Percentiles rank a stretch among this genome's conserved stretches.
These are phyloP conservation scores for Aspidiotus rigidus DNA, from an alignment of 2,888 invertebrate species.

Conservation along the genomic window DNA sequence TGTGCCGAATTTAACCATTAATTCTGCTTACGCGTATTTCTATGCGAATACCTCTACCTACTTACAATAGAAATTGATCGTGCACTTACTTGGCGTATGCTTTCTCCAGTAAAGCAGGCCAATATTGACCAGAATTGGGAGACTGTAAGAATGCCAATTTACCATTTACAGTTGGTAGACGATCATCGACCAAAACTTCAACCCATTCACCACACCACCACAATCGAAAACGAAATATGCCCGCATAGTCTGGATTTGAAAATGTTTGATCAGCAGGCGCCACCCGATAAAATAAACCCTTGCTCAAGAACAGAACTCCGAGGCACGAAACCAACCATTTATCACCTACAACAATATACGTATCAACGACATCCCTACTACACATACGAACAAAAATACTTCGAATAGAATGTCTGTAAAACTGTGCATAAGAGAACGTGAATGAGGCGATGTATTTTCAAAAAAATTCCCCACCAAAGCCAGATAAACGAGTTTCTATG, in stretches of 20 bases:
- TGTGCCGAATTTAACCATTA: too few relatives aligned
- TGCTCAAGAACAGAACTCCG: constrained; percentile 71
- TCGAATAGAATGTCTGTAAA: too few relatives aligned
- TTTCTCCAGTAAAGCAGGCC: constrained; percentile 83
- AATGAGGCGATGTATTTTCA: too few relatives aligned
- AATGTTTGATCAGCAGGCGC: constrained; percentile 84
- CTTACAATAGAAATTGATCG: not conserved
- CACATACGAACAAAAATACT: too few relatives aligned
- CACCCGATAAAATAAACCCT: constrained; percentile 80
- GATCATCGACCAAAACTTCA: constrained; percentile 79
- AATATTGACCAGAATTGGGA: constrained; percentile 68
- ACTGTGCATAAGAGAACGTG: too few relatives aligned
- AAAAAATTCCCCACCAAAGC: too few relatives aligned
- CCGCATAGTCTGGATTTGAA: constrained; percentile 52
- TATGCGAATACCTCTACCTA: not conserved
- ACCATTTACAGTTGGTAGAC: constrained; percentile 78
- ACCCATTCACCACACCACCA: constrained; percentile 95
- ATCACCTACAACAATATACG: constrained; percentile 55
- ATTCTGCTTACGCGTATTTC: not conserved
- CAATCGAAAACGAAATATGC: constrained; percentile 76
- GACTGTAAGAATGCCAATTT: constrained; percentile 77
- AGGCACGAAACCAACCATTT: constrained; percentile 83
- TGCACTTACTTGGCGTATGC: constrained; percentile 78
- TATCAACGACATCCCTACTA: too few relatives aligned
- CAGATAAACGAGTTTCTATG: too few relatives aligned